Evolutionary conservation across 2,113 vertebrate species (phyloP), one percentile per base, ranked within the genome.

Genomic region (Pomatostomus ruficeps): DNA sequence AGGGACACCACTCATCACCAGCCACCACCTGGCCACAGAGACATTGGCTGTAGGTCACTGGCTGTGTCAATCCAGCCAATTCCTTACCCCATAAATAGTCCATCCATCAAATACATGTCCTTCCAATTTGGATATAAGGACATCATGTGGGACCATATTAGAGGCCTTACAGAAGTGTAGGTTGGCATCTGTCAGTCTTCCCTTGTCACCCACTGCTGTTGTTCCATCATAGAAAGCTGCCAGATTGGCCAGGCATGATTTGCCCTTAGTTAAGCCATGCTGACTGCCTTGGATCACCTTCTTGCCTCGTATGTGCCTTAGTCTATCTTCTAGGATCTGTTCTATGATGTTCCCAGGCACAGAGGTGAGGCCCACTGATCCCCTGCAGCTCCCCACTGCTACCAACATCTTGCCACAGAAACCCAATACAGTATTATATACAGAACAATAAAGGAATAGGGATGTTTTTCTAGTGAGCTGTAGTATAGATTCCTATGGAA

Each of bases 141-240:
- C 21, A 5, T 57, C 7, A 16, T 42, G 42, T 35, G 31, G 42
- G 55, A 21, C 43, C 25, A 6, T 31, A 12, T 24, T 35, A n/a
- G 57, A 57, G 29, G 29, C 43, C 18, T 66, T 66, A 42, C 5
- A 49, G 51, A 42, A 58, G 16, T 29, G 11, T 31, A 31, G 29
- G 26, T 42, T 74, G 35, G 21, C 31, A 49, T 57, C 20, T 57
- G 7, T 66, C 31, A 22, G 38, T 68, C 63, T 61, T 59, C 10
- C 14, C 38, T 45, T 77, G 14, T 52, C 0, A 0, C 16, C 28
- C 15, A 1, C 15, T 52, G 54, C 14, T 59, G 54, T 61, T 14
- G 36, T 8, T 68, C 46, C 28, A 40, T 55, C 18, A n/a, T 2
- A 33, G 18, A n/a, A 63, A 40, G 49, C 49, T 19, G 24, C 22